Percentiles rank a stretch among this genome's conserved stretches.
Conservation (phyloP, 92 coral and sea anemone species). For the Epizoanthus scotinus region DNA sequence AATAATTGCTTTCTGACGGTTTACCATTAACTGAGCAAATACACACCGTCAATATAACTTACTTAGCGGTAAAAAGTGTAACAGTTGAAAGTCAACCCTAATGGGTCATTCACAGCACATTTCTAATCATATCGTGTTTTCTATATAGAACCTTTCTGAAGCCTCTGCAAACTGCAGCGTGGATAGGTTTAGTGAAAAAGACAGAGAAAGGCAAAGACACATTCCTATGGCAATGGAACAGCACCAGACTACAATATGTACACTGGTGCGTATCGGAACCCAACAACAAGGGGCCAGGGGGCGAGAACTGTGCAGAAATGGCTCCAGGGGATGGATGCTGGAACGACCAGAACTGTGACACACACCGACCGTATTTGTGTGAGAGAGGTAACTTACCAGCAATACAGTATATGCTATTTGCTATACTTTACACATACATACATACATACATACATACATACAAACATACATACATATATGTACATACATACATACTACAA, state of each 20-base stretch:
- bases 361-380: conserved; percentile 17
- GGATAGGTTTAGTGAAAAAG: conserved; percentile 28
- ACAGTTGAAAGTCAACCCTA: no score
- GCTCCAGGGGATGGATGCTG: conserved; percentile 15
- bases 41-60: no score
- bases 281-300: conserved; percentile 3
- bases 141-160: conserved; percentile 9
- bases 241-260: neutral
- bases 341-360: conserved; percentile 12
- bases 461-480: neutral
- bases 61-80: no score
- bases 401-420: neutral
- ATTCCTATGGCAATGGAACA: conserved; percentile 21
- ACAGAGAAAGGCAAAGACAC: neutral
- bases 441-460: neutral
- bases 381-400: conserved; percentile 15
- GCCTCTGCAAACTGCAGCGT: conserved; percentile 19
- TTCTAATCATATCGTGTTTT: no score
- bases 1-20: no score
- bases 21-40: no score
- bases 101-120: no score
- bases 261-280: conserved; percentile 30
- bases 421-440: neutral
- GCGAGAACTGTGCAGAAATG: conserved; percentile 31
- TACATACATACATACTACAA: no score